Evolutionary conservation across 2,888 invertebrate genomes (phyloP).

Genomic region (Xylota segnis): DNA sequence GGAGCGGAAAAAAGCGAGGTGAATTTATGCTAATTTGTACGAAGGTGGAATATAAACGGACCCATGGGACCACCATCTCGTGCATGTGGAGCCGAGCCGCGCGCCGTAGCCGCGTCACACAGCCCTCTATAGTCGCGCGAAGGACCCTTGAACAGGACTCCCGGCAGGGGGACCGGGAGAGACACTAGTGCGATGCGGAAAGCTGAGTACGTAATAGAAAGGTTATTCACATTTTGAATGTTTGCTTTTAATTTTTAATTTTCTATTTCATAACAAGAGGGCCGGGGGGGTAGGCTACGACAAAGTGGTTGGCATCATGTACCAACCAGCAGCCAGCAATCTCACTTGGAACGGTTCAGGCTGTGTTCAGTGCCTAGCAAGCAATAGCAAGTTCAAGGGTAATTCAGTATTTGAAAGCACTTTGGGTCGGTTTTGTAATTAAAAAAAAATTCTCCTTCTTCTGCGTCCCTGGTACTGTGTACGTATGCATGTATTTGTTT

Average conservation of each 20-base stretch:
- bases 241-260: constrained; percentile 75
- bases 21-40: constrained; percentile 73
- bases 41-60: constrained; percentile 73
- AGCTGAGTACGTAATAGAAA: constrained; percentile 56
- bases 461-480: constrained; percentile 14
- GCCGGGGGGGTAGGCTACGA: constrained; percentile 2
- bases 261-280: constrained; percentile 55
- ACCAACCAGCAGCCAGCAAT: neutral
- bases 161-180: too few species aligned
- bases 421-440: constrained; percentile 55
- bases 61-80: constrained; percentile 48
- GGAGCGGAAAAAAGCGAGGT: constrained; percentile 26
- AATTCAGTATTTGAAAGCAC: constrained; percentile 61
- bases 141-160: constrained; percentile 25
- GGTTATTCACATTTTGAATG: constrained; percentile 73
- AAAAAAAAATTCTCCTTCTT: constrained; percentile 25
- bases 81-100: too few species aligned
- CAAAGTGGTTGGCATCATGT: constrained; percentile 56
- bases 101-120: neutral
- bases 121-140: neutral
- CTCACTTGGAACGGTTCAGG: neutral
- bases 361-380: constrained; percentile 43
- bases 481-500: too few species aligned
- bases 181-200: too few species aligned
- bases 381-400: constrained; percentile 68